Conservation (phyloP, 2,888 invertebrate species). For the Oscheius sp. region DNA sequence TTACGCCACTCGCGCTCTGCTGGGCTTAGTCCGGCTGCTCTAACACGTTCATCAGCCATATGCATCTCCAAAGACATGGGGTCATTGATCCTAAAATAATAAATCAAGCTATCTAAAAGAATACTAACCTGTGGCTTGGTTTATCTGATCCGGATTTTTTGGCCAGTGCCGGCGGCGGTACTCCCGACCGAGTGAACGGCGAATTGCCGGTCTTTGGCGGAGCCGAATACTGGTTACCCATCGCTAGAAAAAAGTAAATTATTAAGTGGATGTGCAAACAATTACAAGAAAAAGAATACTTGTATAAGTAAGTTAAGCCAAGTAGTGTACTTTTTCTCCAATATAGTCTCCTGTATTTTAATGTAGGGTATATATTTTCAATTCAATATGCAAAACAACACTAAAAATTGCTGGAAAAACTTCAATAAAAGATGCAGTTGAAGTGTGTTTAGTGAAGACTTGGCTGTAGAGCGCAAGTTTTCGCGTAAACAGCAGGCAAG, state of each 20-base stretch:
- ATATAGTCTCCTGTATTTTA: too few relatives aligned
- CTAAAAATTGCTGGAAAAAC: background rate
- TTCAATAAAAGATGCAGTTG: background rate
- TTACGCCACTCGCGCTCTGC: slow-evolving; percentile 69
- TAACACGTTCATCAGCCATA: slow-evolving; percentile 64
- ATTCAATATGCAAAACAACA: background rate
- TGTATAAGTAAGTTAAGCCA: background rate
- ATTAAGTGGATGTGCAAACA: background rate
- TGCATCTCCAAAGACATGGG: slow-evolving; percentile 69
- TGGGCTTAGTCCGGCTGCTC: slow-evolving; percentile 63
- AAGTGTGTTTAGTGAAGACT: background rate
- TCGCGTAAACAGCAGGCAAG: background rate
- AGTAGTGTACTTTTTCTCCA: background rate
- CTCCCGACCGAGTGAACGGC: slow-evolving; percentile 67
- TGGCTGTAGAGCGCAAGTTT: background rate
- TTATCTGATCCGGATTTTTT: slow-evolving; percentile 58
- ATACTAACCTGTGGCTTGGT: slow-evolving; percentile 59
- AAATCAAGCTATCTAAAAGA: background rate
- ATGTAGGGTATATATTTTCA: too few relatives aligned
- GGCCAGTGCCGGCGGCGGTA: slow-evolving; percentile 61
- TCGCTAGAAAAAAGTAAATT: slow-evolving; percentile 27
- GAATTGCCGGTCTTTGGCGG: slow-evolving; percentile 64
- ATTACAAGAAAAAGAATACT: background rate
- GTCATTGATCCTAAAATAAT: slow-evolving; percentile 58
- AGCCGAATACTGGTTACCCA: slow-evolving; percentile 67